Base-by-base conservation (phyloP, 2,888 invertebrate genomes). In the Epicampocera succincta region DNA sequence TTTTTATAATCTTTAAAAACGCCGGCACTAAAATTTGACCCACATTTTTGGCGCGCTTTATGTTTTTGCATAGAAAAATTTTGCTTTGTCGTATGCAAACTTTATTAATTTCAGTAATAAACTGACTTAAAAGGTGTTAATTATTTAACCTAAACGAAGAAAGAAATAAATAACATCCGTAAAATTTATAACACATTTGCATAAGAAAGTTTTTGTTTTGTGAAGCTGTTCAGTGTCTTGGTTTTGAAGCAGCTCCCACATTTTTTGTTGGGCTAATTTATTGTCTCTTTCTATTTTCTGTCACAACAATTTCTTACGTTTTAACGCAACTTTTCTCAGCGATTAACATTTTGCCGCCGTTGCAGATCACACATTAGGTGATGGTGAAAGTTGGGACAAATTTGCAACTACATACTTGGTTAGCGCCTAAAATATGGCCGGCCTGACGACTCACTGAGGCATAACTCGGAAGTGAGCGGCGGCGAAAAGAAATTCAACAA, bases 371-470 rank as follows among this genome's bases (percentile, higher is more conserved):
- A 66, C 50, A 63, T 15, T 44, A 52, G 38, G 44, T 38, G 50
- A 42, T 61, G 68, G 80, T 77, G 80, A 81, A 81, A 81, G 80
- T 56, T 66, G 52, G 61, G 56, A 42, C 72, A 68, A 61, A 66
- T 72, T 72, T 77, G 66, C 76, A 73, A 77, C 52, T 56, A 54
- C 46, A n/a, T n/a, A n/a, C n/a, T n/a, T n/a, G n/a, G n/a, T 77
- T 81, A 77, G 54, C 80, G 75, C 60, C 54, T 69, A 25, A 61
- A 61, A 29, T 56, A 40, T 33, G 44, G 29, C 29, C 19, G 4
- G 25, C 21, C 15, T 21, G 38, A 29, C 38, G 21, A 52, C 15
- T 60, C 33, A 58, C 21, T 76, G 46, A 77, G 68, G 76, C 76
- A 63, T 56, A 61, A 50, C 50, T 2, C 48, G 21, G 2, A 42